Evolutionary conservation across 2,888 invertebrate species (phyloP), one percentile per base, ranked within the genome.

Genomic region (Microctonus hyperodae): DNA sequence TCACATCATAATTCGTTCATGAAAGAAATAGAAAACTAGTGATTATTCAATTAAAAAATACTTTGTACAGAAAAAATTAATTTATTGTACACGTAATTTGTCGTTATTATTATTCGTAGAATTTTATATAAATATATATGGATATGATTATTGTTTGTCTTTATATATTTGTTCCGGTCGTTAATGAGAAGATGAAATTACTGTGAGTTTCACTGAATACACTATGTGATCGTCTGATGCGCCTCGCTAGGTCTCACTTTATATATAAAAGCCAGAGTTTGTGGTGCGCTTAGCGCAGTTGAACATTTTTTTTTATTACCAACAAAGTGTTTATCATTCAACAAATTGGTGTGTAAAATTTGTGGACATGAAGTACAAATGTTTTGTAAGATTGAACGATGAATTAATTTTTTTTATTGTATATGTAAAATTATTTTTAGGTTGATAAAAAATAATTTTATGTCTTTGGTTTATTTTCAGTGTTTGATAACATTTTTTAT

Each of bases 371-470:
- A 75, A 67, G 58, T 40, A 58, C 28, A 76, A 75, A 68, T 64
- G 67, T 37, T 61, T 78, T 79, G 81, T 81, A 76, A 71, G 71
- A 50, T n/a, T n/a, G n/a, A n/a, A n/a, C n/a, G n/a, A n/a, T n/a
- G n/a, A n/a, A n/a, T n/a, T n/a, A n/a, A n/a, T n/a, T n/a, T n/a
- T n/a, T n/a, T n/a, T n/a, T n/a, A n/a, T n/a, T n/a, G n/a, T n/a
- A n/a, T n/a, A n/a, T n/a, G n/a, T n/a, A n/a, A n/a, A n/a, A n/a
- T n/a, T n/a, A n/a, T n/a, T n/a, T n/a, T n/a, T n/a, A n/a, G n/a
- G n/a, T n/a, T n/a, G n/a, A n/a, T n/a, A n/a, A n/a, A n/a, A n/a
- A n/a, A n/a, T n/a, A n/a, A n/a, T 28, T 28, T 5, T 28, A 28
- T 28, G 7, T 5, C 28, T 28, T 28, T 28, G 28, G 7, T 28